A percentile compares a stretch with the other conserved stretches of the same genome.
These are phyloP conservation scores for Cynodonichthys magdalenae DNA, from an alignment of 2,797 vertebrate genomes.

Conservation along the genomic window DNA sequence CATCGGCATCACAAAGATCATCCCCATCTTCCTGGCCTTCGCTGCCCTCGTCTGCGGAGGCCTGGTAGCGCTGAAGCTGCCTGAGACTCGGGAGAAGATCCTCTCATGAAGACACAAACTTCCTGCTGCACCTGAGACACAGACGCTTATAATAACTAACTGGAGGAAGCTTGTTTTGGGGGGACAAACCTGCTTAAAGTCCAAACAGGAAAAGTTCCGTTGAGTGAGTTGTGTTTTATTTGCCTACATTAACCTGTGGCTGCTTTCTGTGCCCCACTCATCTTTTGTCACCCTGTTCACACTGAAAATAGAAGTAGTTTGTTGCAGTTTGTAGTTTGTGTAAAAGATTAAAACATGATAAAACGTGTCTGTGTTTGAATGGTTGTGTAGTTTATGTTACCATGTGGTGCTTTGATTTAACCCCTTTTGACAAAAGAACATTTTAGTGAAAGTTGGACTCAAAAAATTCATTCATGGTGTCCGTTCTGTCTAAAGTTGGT, in stretches of 20 bases:
- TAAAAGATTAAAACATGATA: constrained; percentile 52
- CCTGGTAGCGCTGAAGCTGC: constrained; percentile 91
- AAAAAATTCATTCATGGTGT: constrained; percentile 51
- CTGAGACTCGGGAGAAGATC: constrained; percentile 94
- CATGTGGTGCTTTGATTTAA: constrained; percentile 72
- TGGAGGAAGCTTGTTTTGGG: background rate
- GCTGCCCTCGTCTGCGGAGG: constrained; percentile 92
- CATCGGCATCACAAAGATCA: constrained; percentile 92
- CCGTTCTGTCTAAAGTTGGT: constrained; percentile 29
- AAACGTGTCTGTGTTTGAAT: constrained; percentile 60
- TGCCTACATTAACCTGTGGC: constrained; percentile 63
- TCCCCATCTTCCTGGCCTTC: constrained; percentile 95
- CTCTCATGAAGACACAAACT: constrained; percentile 86
- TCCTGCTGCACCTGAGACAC: constrained; percentile 43
- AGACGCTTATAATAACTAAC: constrained; percentile 20
- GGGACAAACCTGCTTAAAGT: constrained; percentile 30
- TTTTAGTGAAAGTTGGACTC: background rate
- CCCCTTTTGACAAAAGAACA: constrained; percentile 39
- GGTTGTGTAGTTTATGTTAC: constrained; percentile 66
- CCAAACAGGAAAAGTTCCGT: constrained; percentile 29
- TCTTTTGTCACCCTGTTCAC: constrained; percentile 23
- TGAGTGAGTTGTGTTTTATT: constrained; percentile 57
- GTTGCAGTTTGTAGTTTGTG: constrained; percentile 57
- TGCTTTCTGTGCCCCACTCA: constrained; percentile 45
- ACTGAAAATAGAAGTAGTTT: constrained; percentile 30